Percentiles rank a stretch among this genome's conserved stretches.
These are phyloP conservation scores for Metaphire vulgaris DNA, from an alignment of 1,140 invertebrate species.

Conservation along the genomic window DNA sequence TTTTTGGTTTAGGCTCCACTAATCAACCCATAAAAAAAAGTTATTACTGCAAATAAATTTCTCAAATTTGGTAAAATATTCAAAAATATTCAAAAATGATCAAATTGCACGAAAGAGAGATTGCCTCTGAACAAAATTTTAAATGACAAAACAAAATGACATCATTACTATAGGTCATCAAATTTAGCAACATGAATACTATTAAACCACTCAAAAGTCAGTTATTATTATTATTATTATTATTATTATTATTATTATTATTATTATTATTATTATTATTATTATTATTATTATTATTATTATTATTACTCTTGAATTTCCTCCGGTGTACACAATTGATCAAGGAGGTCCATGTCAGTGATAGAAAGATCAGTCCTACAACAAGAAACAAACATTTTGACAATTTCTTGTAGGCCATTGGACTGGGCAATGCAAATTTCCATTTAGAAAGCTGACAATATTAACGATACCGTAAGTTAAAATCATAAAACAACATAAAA, in stretches of 20 bases:
- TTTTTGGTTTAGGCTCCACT: no score
- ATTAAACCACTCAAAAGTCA: background rate
- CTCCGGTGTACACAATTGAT: background rate
- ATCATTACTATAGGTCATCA: no score
- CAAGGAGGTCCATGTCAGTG: background rate
- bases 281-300: background rate
- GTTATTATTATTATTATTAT: background rate
- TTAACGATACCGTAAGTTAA: no score
- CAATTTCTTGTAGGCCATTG: background rate
- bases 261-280: background rate
- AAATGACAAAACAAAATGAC: no score
- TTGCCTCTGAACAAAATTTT: no score
- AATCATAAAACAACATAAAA: no score
- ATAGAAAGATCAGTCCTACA: background rate
- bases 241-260: background rate
- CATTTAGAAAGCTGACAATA: no score
- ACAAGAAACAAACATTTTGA: background rate
- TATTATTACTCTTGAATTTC: background rate
- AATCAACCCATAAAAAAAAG: no score
- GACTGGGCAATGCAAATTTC: background rate
- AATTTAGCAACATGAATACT: background rate
- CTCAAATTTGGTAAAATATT: no score
- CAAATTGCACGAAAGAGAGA: no score
- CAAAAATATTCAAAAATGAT: no score
- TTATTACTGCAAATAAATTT: no score